Evolutionary conservation across 23 tunicate species (phyloP), one percentile per base, ranked within the genome.

Genomic region (Ascidia mentula): DNA sequence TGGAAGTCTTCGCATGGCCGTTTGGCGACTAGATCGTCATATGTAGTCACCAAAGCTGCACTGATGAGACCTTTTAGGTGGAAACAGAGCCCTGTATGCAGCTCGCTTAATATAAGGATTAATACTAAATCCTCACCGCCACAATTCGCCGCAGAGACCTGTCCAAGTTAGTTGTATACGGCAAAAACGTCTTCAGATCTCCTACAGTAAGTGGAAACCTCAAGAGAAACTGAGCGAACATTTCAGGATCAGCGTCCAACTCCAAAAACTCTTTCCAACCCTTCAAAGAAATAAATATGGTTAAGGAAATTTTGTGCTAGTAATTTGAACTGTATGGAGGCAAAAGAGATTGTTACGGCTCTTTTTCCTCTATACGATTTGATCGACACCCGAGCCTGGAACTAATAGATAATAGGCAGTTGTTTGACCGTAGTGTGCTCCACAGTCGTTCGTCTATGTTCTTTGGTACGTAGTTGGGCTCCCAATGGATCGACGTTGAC

Each of bases 191-290:
- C 26, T 85, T 85, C 45, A 85, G 6, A 34, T 85, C 82, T 15
- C 33, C 46, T 6, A 85, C 81, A 3, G 82, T 85, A 37, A 85
- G 69, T n/a, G 82, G 78, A 77, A 69, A 85, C 6, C 13, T 15
- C 77, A 70, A 34, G 31, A 85, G 46, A 40, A 77, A 76, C 6
- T 36, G 69, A 0, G 42, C 39, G 32, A 85, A 85, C 34, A 45
- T 22, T 77, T 85, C 82, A 12, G 89, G 89, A 28, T 85, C 89
- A 20, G 69, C 73, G 42, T 85, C 89, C 69, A 78, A 36, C 31
- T 85, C 82, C 77, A 85, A 46, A 36, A 85, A 78, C 31, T 33
- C 69, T 69, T 13, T 70, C 89, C 89, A 85, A 13, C 45, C 69
- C 89, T 85, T 34, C 18, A 76, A 45, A 5, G 36, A 18, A 69